phyloP scores from a whole-genome alignment of 2,888 invertebrate genomes.

The Conomelus anceps region DNA sequence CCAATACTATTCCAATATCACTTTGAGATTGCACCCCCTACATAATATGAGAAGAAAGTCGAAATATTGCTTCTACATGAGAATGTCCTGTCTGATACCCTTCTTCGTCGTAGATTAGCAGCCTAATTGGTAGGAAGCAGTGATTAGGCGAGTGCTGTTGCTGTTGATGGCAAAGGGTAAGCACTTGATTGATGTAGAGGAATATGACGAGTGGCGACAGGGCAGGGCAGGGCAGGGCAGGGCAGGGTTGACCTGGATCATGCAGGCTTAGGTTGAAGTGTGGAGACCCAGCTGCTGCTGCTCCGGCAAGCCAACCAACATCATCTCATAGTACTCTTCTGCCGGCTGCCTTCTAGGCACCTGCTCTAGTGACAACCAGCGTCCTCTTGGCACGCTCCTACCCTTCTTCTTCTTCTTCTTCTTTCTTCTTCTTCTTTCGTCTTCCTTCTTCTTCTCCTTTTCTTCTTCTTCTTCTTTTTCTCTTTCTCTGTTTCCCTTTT shows the following conservation, averaged over 20 bases:
- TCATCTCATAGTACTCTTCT: no score
- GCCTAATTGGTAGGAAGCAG: not conserved
- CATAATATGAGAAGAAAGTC: no score
- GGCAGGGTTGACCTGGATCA: not conserved
- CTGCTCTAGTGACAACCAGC: not conserved
- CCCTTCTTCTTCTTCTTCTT: not conserved
- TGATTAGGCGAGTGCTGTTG: not conserved
- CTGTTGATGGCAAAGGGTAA: no score
- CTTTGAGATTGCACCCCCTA: no score
- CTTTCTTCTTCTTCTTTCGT: not conserved
- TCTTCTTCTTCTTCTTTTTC: not conserved
- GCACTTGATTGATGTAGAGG: not conserved
- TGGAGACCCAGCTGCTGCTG: no score
- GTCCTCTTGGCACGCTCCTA: not conserved
- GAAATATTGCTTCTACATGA: no score
- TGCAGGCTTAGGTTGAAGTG: no score
- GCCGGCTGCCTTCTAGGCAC: not conserved
- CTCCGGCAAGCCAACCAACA: no score
- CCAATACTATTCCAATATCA: no score
- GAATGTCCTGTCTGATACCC: no score
- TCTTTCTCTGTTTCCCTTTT: not conserved
- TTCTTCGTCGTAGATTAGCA: no score
- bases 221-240: not conserved
- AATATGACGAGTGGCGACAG: no score
- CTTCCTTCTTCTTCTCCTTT: not conserved